Percentiles rank a stretch among this genome's conserved stretches.
Conservation (phyloP, 2,888 invertebrate species). For the Cheilosia variabilis region DNA sequence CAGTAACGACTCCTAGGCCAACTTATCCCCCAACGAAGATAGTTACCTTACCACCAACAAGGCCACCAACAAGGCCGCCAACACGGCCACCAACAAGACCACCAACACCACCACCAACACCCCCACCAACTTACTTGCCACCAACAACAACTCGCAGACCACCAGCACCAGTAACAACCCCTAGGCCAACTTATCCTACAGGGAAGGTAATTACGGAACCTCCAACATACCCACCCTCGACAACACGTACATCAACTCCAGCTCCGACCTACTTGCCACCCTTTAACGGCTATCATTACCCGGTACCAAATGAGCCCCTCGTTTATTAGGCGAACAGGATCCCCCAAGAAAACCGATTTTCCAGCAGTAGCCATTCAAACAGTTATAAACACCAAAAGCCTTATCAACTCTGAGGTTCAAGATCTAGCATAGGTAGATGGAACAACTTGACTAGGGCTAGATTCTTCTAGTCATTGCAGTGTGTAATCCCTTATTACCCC, state of each 20-base stretch:
- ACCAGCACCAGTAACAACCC: conserved; percentile 30
- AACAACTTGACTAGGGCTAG: conserved; percentile 82
- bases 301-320: conserved; percentile 80
- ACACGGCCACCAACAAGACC: conserved; percentile 3
- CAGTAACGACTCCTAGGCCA: conserved; percentile 52
- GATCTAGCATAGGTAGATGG: conserved; percentile 81
- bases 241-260: conserved; percentile 24
- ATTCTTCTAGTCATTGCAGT: conserved; percentile 83
- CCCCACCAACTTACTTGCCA: conserved; percentile 29
- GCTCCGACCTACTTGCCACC: conserved; percentile 23
- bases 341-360: conserved; percentile 17
- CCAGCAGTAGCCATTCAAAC: conserved; percentile 57
- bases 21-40: conserved; percentile 26
- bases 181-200: conserved; percentile 30
- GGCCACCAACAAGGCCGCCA: conserved; percentile 1
- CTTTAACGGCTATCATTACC: conserved; percentile 80
- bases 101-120: not conserved
- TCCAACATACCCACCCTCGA: conserved; percentile 19
- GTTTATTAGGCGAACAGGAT: conserved; percentile 77
- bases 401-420: conserved; percentile 69
- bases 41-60: conserved; percentile 21
- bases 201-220: conserved; percentile 15
- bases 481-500: conserved; percentile 62
- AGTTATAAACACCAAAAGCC: conserved; percentile 55
- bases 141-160: conserved; percentile 21